A percentile compares a stretch with the other conserved stretches of the same genome.
Conservation (phyloP, 2,113 vertebrate species). For the Prochilodus magdalenae region DNA sequence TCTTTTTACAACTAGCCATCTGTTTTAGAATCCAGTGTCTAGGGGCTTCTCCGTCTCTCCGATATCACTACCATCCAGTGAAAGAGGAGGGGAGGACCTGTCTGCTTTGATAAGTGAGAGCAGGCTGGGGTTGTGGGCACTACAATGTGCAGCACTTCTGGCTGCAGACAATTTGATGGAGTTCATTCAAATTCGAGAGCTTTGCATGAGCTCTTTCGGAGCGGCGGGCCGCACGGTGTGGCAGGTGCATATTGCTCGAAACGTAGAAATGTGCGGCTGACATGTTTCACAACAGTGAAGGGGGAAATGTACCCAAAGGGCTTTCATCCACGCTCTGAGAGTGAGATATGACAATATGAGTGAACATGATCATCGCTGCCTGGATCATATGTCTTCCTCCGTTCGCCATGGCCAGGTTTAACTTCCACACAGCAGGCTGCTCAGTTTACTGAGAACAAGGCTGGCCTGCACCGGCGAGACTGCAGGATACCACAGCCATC, state of each 20-base stretch:
- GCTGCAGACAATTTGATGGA: slow-evolving; percentile 1
- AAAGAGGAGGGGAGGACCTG: neutral
- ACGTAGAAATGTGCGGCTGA: slow-evolving; percentile 39
- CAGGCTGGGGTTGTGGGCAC: slow-evolving; percentile 4
- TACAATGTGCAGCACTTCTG: neutral
- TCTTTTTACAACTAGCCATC: slow-evolving; percentile 52
- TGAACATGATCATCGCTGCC: no score
- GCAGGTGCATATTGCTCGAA: slow-evolving; percentile 24
- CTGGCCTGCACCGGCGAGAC: no score
- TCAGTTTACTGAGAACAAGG: neutral
- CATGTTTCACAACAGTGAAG: slow-evolving; percentile 13
- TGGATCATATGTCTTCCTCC: neutral
- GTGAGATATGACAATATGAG: neutral
- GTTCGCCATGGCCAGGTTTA: neutral
- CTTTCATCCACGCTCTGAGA: neutral
- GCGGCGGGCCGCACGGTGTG: neutral
- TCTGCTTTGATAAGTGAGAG: slow-evolving; percentile 18
- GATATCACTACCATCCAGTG: neutral
- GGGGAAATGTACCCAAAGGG: neutral
- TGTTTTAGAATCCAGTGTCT: slow-evolving; percentile 48
- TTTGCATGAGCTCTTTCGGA: slow-evolving; percentile 13
- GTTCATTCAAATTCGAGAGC: slow-evolving; percentile 44
- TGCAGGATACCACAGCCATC: neutral
- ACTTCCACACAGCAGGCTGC: neutral
- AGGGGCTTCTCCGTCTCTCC: slow-evolving; percentile 2